These are phyloP conservation scores for Pristionchus entomophagus DNA, from an alignment of 2,888 invertebrate species.

Conservation along the genomic window DNA sequence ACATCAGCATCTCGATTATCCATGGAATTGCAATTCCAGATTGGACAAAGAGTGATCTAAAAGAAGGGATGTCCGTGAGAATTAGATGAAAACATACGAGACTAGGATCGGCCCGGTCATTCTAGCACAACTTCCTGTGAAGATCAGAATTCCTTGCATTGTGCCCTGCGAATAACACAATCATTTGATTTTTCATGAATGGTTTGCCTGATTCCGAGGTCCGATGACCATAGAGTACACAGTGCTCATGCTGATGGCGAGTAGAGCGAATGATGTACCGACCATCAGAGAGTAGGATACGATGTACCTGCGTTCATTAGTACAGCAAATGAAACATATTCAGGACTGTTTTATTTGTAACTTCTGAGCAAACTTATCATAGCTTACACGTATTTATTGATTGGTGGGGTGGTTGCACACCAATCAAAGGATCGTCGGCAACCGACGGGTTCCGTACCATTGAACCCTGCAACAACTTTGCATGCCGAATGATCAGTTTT, in stretches of 20 bases:
- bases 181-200: background rate
- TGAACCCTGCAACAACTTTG: no score
- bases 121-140: slow-evolving; percentile 60
- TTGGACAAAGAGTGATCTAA: slow-evolving; percentile 52
- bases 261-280: slow-evolving; percentile 75
- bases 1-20: slow-evolving; percentile 57
- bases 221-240: slow-evolving; percentile 77
- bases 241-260: slow-evolving; percentile 76
- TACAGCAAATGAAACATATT: no score
- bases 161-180: slow-evolving; percentile 54
- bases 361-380: no score
- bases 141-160: slow-evolving; percentile 66
- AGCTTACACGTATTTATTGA: no score
- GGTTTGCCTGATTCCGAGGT: slow-evolving; percentile 76
- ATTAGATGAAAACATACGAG: slow-evolving; percentile 50
- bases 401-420: no score
- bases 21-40: slow-evolving; percentile 59
- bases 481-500: no score
- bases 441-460: no score
- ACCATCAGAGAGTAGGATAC: slow-evolving; percentile 73
- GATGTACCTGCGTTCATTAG: no score
- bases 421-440: no score
- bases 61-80: background rate
- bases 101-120: slow-evolving; percentile 63
- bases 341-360: no score